phyloP scores from a whole-genome alignment of 2,797 vertebrate genomes.

The Microtus agrestis region DNA sequence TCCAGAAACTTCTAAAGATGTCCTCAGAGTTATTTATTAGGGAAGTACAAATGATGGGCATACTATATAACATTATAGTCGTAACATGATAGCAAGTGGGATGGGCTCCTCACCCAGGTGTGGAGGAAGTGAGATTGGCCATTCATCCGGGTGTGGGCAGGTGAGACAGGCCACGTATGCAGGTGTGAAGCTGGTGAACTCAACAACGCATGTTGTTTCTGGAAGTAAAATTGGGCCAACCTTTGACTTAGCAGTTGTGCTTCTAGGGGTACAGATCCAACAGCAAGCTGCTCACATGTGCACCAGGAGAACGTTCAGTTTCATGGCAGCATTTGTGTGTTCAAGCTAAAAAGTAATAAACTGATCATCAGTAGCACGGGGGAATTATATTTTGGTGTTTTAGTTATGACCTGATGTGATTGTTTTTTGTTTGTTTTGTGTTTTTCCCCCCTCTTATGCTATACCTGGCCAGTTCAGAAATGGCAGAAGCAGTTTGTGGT shows the following conservation, averaged over 20 bases:
- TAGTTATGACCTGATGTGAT: not conserved
- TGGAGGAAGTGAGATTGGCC: not conserved
- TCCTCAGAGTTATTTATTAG: not conserved
- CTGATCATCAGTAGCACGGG: not conserved
- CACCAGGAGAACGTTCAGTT: not conserved
- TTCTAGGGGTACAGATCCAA: not conserved
- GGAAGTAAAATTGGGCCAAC: not conserved
- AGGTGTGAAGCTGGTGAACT: not conserved
- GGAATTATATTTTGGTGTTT: not conserved
- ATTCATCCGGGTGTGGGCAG: not conserved
- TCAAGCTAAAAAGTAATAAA: not conserved
- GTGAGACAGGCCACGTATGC: not conserved
- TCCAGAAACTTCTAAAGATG: not conserved
- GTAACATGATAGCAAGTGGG: not conserved
- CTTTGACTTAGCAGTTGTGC: not conserved
- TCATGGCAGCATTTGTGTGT: not conserved
- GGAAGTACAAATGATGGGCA: slow-evolving; percentile 4
- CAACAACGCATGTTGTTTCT: not conserved
- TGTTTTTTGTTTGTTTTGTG: not conserved
- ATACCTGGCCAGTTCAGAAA: not conserved
- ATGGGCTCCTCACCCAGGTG: not conserved
- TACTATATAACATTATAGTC: not conserved
- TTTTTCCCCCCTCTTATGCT: not conserved
- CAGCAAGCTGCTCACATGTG: not conserved
- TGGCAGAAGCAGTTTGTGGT: not conserved